Evolutionary conservation across 2,888 invertebrate genomes (phyloP), one percentile per base, ranked within the genome.

Genomic region (Mesoligia furuncula): DNA sequence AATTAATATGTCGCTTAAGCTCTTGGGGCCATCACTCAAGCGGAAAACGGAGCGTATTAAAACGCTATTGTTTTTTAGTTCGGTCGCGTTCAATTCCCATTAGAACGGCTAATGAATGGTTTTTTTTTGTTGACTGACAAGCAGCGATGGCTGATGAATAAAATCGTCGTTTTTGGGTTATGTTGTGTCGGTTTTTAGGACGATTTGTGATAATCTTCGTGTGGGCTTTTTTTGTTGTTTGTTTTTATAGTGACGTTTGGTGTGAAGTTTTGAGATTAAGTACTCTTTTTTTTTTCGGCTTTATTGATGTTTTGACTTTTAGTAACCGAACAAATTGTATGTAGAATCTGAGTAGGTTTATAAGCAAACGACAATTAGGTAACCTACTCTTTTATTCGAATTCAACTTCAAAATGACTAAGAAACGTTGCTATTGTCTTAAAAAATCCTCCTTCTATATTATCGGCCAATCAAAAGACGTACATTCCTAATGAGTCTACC

Each of bases 11-110:
- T 87, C 85, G 76, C 69, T 24, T 71, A 88, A 27, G 36, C 88
- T 74, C 89, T 27, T 76, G 88, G 88, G 88, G 88, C 89, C 88
- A 88, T 89, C 88, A 89, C 62, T 88, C 88, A 85, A 80, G 79
- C 78, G 73, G 24, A 74, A 75, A 88, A 82, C 81, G 80, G 85
- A 88, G 85, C 80, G 88, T 91, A 92, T 92, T 92, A 93, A 90
- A 91, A 91, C 69, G 68, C 85, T 80, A 81, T 84, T 86, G 88
- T 88, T 89, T 89, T 89, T 88, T 83, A 84, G 91, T 93, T 91
- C 85, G 81, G 89, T 91, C 91, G 91, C 91, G 92, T 93, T 91
- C 85, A 92, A 94, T 92, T 93, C 95, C 94, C 94, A 93, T 92
- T 91, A 92, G 94, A 73, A 79, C 57, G 2, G 31, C 86, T 89